phyloP scores from a whole-genome alignment of 2,797 vertebrate species.

The Notolepis coatsorum region DNA sequence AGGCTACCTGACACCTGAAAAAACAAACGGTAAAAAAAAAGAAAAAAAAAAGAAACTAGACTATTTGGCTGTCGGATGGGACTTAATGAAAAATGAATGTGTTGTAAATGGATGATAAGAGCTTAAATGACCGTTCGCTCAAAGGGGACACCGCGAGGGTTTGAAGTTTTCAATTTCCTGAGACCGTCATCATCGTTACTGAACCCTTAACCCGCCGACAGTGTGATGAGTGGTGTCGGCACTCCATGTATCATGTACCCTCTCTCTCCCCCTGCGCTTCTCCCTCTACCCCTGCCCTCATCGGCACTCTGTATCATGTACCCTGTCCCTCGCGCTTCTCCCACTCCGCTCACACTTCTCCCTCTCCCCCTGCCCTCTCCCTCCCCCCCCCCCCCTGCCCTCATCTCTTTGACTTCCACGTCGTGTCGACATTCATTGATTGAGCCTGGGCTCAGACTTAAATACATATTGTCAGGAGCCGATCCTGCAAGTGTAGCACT shows the following conservation, averaged over 20 bases:
- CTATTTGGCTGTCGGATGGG: background rate
- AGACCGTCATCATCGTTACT: no score
- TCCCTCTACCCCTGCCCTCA: background rate
- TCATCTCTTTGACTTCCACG: background rate
- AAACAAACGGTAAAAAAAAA: background rate
- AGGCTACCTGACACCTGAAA: background rate
- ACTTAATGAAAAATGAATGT: background rate
- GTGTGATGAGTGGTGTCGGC: no score
- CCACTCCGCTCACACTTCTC: no score
- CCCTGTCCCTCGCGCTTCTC: background rate
- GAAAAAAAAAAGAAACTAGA: no score
- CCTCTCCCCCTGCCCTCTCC: background rate
- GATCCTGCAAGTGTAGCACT: slow-evolving; percentile 44
- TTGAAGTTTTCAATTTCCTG: no score
- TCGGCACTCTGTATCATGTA: no score
- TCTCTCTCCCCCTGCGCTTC: background rate
- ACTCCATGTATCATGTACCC: no score
- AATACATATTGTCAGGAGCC: slow-evolving; percentile 62
- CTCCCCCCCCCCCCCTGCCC: background rate
- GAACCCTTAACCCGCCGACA: no score
- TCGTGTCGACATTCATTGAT: slow-evolving; percentile 60
- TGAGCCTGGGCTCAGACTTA: slow-evolving; percentile 39
- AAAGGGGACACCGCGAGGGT: no score
- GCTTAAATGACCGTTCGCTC: no score
- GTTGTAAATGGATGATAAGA: no score